Evolutionary conservation across 1,140 invertebrate genomes (phyloP), one percentile per base, ranked within the genome.

Genomic region (Camponotus vicinus): DNA sequence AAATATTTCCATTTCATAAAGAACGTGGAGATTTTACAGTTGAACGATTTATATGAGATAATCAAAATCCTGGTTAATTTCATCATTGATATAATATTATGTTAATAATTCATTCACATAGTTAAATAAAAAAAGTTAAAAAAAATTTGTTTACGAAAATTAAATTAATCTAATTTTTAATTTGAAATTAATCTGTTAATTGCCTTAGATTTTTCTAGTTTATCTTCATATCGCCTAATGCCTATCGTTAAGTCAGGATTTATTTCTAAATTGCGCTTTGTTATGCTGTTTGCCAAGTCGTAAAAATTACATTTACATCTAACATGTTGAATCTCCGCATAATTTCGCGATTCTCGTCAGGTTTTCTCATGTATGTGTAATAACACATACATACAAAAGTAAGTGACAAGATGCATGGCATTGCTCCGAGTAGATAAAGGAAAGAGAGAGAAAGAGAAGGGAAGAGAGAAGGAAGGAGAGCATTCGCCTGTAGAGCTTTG

Each of bases 401-500:
- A 64, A 40, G 64, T 13, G 76, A 78, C 59, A 9, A 42, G 73
- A 40, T 32, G 61, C 21, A 40, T 78, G 9, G 27, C 9, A n/a
- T 34, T 3, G 40, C 5, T 34, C 27, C 11, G 3, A 15, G 57
- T n/a, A 40, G 15, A 67, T 45, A 32, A 18, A 21, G 18, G 45
- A 11, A 18, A 32, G 49, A 34, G 69, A 49, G 21, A 59, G 73
- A 61, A 7, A 63, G n/a, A 37, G 15, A 55, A 34, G 75, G 21
- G 21, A 55, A 18, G 13, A 18, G 49, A 15, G 52, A 42, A 32
- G 45, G 34, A 45, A 18, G 55, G 13, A 45, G 27, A 52, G 52
- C 21, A 61, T 40, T 82, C 55, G 79, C 11, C 37, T 83, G 40
- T 83, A 32, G 67, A 75, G 79, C 69, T 83, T 83, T 70, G 69